Percentiles rank a stretch among this genome's conserved stretches.
These are phyloP conservation scores for Aptenodytes forsteri DNA, from an alignment of 2,113 vertebrate genomes.

Conservation along the genomic window DNA sequence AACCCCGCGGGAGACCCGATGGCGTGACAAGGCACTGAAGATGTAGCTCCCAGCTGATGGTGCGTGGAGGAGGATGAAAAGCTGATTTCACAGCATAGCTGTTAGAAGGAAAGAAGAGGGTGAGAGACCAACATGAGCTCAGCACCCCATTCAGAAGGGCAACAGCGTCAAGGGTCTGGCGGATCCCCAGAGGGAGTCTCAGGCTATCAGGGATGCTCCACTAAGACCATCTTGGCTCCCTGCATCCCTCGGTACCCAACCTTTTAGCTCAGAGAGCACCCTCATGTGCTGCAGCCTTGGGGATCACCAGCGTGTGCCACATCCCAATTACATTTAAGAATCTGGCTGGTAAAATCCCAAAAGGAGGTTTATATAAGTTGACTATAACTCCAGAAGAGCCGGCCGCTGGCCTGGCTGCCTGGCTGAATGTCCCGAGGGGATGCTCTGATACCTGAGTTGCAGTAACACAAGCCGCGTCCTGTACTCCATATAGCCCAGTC, in stretches of 20 bases:
- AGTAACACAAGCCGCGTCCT: background rate
- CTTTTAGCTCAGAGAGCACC: background rate
- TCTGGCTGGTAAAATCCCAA: background rate
- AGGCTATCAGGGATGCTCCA: background rate
- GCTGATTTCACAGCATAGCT: background rate
- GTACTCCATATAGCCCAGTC: fast-evolving
- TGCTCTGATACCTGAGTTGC: background rate
- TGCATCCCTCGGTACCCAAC: background rate
- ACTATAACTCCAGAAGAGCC: background rate
- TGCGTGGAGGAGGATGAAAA: background rate
- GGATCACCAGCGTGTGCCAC: background rate
- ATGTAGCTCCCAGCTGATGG: background rate
- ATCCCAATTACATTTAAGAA: background rate
- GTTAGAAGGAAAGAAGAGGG: background rate
- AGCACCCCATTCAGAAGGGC: background rate
- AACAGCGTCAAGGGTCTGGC: fast-evolving
- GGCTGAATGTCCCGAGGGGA: background rate
- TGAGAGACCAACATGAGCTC: background rate
- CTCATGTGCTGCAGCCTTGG: background rate
- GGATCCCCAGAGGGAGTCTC: fast-evolving
- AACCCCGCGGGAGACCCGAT: background rate
- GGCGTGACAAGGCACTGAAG: background rate
- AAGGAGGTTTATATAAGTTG: background rate
- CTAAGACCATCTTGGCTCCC: background rate
- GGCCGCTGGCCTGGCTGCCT: background rate